Base-by-base conservation (phyloP, 2,797 vertebrate species). In the Chaunax sp. region DNA sequence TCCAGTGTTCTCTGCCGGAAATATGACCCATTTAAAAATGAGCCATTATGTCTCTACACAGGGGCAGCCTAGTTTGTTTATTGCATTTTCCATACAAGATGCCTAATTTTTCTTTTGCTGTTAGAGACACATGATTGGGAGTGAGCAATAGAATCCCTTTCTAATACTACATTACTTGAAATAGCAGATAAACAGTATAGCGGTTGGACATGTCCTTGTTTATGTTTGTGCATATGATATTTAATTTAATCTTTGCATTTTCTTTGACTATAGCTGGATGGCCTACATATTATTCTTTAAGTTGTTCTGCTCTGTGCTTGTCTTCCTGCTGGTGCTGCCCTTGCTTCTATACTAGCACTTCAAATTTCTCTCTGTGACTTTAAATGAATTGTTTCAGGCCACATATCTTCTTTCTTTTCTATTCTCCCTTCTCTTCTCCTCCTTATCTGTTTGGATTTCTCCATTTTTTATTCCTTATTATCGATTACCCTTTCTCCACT, bases 341-440 rank as follows among this genome's bases (percentile, higher is more conserved):
- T 83, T 13, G 72, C 82, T 87, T 78, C 33, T 77, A 12, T 51
- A 45, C 64, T 37, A 53, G 58, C 51, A 68, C 45, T 66, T 76
- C 7, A 78, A 77, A 61, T 80, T 83, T 90, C 71, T 75, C 72
- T 78, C 56, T 82, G 71, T 85, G 28, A 81, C 64, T 89, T 82
- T 40, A 13, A 62, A 51, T 77, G 75, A 82, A 80, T 87, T 71
- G 75, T 92, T 90, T 93, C 70, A 89, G 90, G 86, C 93, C 86
- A 92, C 88, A 80, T 92, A 56, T 90, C 75, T 85, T 94, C 80
- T 93, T 92, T 62, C 60, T 86, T 67, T 92, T 90, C 90, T 87
- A 71, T 69, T 88, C 86, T 80, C 71, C 50, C 69, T 72, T 77
- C 51, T 84, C 70, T 62, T 81, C 53, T 81, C 79, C 47, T 87